Base-by-base conservation (phyloP, 2,113 vertebrate genomes). In the Casuarius casuarius region DNA sequence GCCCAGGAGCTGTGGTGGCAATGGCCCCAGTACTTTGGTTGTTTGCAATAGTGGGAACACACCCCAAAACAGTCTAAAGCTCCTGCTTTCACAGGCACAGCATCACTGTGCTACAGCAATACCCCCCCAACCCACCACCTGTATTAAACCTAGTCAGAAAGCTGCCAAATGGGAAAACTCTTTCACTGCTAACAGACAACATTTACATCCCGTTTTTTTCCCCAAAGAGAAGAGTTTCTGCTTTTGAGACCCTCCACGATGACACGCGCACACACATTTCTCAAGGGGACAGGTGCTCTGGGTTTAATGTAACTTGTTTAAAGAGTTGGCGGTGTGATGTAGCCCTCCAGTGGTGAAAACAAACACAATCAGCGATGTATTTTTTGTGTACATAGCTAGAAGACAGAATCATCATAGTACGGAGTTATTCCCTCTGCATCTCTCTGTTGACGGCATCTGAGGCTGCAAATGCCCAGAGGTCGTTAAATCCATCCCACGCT, bases 261-360 rank as follows among this genome's bases (percentile, higher is more conserved):
- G 85, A 76, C 1, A 0, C 26, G 52, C 29, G 25, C 42, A 35
- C 49, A 73, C 25, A 40, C 33, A 40, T 85, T 79, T 52, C 58
- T 76, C 22, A 3, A 33, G 48, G 93, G 71, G 91, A 15, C 84
- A 84, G 73, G 78, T 56, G 74, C 84, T 79, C 78, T 52, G 93
- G 58, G 38, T n/a, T 79, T 72, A 12, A 26, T 1, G n/a, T 13
- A 82, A 80, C 81, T 89, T 11, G 4, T 59, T 79, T 12, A 16
- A 82, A 5, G 56, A 79, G 51, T 25, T 73, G 56, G 84, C 28
- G 38, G 90, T 87, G n/a, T 31, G 67, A 66, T 95, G 93, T 22
- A 85, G 95, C 95, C 96, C 95, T 94, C 96, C 92, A 96, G 95
- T 49, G 96, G 95, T 51, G 58, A 80, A 72, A 56, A 66, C 10